phyloP scores from a whole-genome alignment of 2,113 vertebrate species.

The Oreamnos americanus region DNA sequence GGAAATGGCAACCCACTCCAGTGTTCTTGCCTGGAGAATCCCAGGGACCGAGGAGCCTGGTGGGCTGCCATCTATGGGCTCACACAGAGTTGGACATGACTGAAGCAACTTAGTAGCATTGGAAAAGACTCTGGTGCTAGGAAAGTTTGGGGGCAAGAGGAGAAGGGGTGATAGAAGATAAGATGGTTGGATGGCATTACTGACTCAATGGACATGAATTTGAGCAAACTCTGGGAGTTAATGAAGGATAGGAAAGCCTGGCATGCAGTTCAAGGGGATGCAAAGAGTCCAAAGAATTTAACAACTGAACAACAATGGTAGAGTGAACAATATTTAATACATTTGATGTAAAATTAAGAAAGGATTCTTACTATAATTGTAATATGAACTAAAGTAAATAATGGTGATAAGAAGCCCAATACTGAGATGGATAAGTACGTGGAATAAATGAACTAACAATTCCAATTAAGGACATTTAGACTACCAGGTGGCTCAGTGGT shows the following conservation, averaged over 20 bases:
- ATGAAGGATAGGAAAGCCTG: background rate
- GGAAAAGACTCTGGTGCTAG: background rate
- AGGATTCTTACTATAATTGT: background rate
- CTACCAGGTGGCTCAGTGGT: background rate
- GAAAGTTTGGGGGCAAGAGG: background rate
- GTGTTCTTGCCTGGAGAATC: background rate
- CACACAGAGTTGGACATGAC: accelerated
- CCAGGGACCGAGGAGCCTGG: background rate
- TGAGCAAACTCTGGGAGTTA: background rate
- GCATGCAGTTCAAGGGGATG: accelerated
- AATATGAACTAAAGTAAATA: background rate
- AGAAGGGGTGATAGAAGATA: background rate
- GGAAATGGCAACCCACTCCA: too few species aligned
- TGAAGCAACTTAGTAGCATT: background rate
- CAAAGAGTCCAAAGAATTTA: background rate
- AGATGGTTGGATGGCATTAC: background rate
- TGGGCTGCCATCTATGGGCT: background rate
- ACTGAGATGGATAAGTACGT: background rate
- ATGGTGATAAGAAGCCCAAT: background rate
- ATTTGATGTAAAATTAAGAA: background rate
- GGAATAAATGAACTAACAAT: background rate
- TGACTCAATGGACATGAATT: background rate
- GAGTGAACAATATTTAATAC: background rate
- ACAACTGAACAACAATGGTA: background rate
- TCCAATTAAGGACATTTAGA: background rate